These are phyloP conservation scores for Sterrhoptilus dennistouni DNA, from an alignment of 2,113 vertebrate species.

Conservation along the genomic window DNA sequence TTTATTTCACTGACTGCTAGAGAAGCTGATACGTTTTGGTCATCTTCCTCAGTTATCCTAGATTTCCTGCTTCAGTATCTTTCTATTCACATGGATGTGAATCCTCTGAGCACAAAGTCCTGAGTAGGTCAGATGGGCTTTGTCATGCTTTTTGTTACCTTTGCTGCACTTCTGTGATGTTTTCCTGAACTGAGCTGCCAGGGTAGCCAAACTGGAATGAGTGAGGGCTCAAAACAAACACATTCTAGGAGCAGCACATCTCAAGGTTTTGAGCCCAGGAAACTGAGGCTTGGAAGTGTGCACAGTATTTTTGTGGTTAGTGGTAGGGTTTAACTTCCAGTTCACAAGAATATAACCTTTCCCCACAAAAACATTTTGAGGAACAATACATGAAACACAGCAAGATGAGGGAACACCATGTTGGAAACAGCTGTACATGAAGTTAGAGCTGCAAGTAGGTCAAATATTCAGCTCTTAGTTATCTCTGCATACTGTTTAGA, in stretches of 20 bases:
- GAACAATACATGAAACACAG: not conserved
- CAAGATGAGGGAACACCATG: not conserved
- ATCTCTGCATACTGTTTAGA: not conserved
- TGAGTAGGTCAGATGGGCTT: accelerated
- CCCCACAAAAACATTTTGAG: not conserved
- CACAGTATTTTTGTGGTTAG: not conserved
- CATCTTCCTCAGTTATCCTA: not conserved
- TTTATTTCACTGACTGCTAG: not conserved
- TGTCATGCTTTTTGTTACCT: not conserved
- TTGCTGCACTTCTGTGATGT: not conserved
- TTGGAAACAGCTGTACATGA: not conserved
- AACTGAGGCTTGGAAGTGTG: not conserved
- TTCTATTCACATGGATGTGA: not conserved
- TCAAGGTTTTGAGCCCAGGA: not conserved
- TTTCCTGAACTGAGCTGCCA: not conserved
- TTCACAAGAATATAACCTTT: not conserved
- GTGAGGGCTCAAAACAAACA: not conserved
- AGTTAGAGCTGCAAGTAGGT: not conserved
- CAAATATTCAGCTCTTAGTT: not conserved
- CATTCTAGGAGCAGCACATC: not conserved
- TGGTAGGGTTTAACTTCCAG: not conserved
- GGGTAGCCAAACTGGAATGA: not conserved
- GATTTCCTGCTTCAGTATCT: not conserved
- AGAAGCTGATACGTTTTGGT: not conserved
- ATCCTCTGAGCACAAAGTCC: not conserved